Evolutionary conservation across 2,113 vertebrate genomes (phyloP).

Genomic region (Abramis brama): DNA sequence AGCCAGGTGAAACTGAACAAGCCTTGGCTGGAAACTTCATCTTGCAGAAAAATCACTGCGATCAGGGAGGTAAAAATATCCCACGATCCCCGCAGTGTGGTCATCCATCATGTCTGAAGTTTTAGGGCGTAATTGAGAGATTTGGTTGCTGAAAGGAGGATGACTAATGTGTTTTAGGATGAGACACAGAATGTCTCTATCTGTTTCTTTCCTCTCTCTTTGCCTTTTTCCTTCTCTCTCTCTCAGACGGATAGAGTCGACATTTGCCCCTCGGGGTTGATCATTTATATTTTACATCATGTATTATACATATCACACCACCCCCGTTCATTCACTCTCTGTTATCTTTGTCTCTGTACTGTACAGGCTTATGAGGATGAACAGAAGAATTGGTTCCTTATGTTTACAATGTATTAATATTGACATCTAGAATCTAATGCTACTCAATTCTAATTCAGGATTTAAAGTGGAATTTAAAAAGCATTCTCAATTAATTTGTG

Average conservation of each 20-base stretch:
- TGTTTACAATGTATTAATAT: background rate
- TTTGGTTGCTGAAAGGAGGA: constrained; percentile 23
- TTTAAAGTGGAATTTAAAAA: background rate
- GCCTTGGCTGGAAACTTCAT: constrained; percentile 1
- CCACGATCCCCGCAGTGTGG: constrained; percentile 14
- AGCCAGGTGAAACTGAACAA: background rate
- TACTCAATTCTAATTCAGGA: background rate
- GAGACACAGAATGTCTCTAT: constrained; percentile 12
- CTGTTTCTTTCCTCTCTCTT: background rate
- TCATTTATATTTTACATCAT: constrained; percentile 64
- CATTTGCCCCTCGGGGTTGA: constrained; percentile 42
- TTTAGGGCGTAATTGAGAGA: constrained; percentile 29
- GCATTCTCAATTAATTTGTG: background rate
- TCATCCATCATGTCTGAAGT: constrained; percentile 37
- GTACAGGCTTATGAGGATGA: background rate
- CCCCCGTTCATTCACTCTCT: background rate
- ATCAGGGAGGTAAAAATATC: constrained; percentile 38
- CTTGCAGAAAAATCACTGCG: constrained; percentile 3
- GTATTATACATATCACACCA: constrained; percentile 58
- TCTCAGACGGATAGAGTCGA: background rate
- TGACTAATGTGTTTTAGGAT: constrained; percentile 34
- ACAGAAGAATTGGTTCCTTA: background rate
- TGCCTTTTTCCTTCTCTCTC: background rate
- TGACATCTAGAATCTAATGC: background rate
- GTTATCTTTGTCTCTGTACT: background rate